Evolutionary conservation across 2,113 vertebrate genomes (phyloP).

Genomic region (Podocnemis expansa): DNA sequence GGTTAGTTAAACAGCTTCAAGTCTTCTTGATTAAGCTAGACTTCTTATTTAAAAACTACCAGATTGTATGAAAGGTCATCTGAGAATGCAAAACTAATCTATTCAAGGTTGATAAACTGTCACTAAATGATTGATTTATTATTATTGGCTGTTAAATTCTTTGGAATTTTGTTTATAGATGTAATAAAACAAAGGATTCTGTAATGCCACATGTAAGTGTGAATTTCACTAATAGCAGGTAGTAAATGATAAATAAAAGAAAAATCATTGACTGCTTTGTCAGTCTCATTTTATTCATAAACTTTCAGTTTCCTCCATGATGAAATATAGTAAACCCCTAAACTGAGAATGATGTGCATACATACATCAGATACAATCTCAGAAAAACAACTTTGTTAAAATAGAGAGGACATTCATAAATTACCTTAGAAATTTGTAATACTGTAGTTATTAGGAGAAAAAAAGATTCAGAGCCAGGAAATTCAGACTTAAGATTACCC

Average conservation of each 20-base stretch:
- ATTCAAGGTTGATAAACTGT: neutral
- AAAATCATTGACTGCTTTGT: neutral
- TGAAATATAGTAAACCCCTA: neutral
- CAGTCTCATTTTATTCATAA: neutral
- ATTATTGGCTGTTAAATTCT: conserved; percentile 26
- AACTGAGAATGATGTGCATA: neutral
- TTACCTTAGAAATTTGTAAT: neutral
- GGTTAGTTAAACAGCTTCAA: conserved; percentile 10
- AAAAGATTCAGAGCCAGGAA: neutral
- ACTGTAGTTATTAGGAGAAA: neutral
- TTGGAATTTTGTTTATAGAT: neutral
- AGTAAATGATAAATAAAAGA: conserved; percentile 28
- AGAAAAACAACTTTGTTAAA: neutral
- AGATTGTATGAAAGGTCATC: neutral
- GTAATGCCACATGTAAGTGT: neutral
- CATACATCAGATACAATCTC: neutral
- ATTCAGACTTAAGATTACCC: neutral
- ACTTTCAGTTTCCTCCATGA: neutral
- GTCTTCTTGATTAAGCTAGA: conserved; percentile 33
- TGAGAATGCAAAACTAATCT: conserved; percentile 24
- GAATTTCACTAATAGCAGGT: neutral
- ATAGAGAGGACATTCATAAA: neutral
- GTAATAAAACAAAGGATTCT: neutral
- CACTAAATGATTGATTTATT: neutral
- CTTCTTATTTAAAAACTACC: neutral